Conservation (phyloP, 64 coral and sea anemone genomes). For the Pachyseris speciosa region DNA sequence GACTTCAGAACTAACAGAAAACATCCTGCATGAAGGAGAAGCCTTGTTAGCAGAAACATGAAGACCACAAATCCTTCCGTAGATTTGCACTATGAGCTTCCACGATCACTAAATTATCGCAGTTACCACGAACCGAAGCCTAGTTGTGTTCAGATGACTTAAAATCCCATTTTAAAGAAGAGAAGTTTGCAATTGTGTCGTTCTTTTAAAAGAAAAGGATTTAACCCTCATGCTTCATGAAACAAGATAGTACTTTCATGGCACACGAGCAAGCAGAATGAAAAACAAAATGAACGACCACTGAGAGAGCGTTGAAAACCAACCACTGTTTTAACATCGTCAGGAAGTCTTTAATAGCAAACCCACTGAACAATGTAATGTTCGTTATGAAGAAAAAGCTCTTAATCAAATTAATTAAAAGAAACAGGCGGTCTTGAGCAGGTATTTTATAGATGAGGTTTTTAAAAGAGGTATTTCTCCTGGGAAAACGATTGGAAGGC, state of each 20-base stretch:
- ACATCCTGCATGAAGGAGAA: neutral
- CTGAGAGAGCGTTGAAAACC: neutral
- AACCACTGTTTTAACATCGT: neutral
- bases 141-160: neutral
- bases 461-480: neutral
- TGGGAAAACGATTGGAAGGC: neutral
- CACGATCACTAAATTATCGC: neutral
- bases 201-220: neutral
- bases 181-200: neutral
- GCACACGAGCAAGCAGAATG: neutral
- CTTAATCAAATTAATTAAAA: neutral
- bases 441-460: neutral
- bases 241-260: neutral
- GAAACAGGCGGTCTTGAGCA: neutral
- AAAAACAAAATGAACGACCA: constrained; percentile 1
- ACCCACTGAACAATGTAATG: neutral
- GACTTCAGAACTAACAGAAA: neutral
- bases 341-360: neutral
- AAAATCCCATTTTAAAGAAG: neutral
- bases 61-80: constrained; percentile 36
- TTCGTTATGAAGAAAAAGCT: neutral
- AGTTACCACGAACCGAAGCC: too few relatives aligned
- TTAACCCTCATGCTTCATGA: neutral
- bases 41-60: neutral
- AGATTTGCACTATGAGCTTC: neutral